These are phyloP conservation scores for Paramisgurnus dabryanus DNA, from an alignment of 2,113 vertebrate species.

Conservation along the genomic window DNA sequence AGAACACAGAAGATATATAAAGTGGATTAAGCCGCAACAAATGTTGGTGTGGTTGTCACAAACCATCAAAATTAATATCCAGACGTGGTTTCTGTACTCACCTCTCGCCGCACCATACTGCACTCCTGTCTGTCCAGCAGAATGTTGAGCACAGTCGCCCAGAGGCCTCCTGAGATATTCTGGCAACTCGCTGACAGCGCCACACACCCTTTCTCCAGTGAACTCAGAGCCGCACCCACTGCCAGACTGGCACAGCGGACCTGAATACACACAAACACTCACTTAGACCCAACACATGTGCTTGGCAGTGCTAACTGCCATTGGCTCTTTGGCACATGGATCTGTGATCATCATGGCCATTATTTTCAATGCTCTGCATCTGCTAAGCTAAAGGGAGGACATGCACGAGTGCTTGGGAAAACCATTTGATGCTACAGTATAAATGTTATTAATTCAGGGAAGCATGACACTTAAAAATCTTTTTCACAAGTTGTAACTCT, in stretches of 20 bases:
- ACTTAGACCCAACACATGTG: slow-evolving; percentile 24
- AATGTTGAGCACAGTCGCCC: slow-evolving; percentile 92
- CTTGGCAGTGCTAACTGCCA: slow-evolving; percentile 30
- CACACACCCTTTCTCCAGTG: slow-evolving; percentile 82
- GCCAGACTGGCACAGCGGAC: slow-evolving; percentile 92
- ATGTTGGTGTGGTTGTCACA: no score
- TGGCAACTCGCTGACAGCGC: slow-evolving; percentile 90
- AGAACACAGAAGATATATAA: no score
- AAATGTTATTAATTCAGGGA: not conserved
- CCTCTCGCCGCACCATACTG: slow-evolving; percentile 95
- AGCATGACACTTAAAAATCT: no score
- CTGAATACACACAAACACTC: slow-evolving; percentile 63
- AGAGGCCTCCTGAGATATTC: slow-evolving; percentile 96
- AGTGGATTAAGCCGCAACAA: no score
- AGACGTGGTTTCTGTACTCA: slow-evolving; percentile 57
- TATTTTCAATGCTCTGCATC: slow-evolving; percentile 46
- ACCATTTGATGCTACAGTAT: not conserved
- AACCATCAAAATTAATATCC: no score
- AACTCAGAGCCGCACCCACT: slow-evolving; percentile 88
- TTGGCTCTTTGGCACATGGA: slow-evolving; percentile 27
- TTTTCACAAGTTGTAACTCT: no score
- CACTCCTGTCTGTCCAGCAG: slow-evolving; percentile 91
- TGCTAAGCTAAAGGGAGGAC: slow-evolving; percentile 26
- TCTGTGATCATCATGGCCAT: slow-evolving; percentile 32
- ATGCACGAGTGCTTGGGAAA: not conserved